Base-by-base conservation (phyloP, 1,140 invertebrate species). In the Scaptomyza graminum region DNA sequence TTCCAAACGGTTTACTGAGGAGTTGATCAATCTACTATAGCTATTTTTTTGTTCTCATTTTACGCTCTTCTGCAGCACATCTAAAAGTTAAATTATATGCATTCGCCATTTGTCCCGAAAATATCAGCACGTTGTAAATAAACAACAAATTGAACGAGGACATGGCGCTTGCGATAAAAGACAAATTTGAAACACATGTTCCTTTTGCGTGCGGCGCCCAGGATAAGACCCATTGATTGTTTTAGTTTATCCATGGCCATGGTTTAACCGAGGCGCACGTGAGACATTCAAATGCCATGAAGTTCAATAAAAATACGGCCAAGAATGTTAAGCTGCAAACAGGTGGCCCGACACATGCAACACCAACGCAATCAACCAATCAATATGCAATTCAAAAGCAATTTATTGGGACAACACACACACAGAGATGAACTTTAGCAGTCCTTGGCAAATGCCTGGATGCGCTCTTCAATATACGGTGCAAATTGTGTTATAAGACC, bases 301-400 rank as follows among this genome's bases (percentile, higher is more conserved):
- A 50, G 55, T 28, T 22, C 37, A 66, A 72, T 61, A 68, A 68
- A 62, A 68, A 22, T 66, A 8, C 46, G 51, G 46, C 49, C 41
- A 47, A 56, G 50, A 25, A 51, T 16, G 31, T 28, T 12, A 12
- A 6, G 15, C 22, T 64, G 50, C 41, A 37, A 54, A 46, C 25
- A 61, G 39, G 65, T 68, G 57, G 15, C 9, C 9, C 25, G 8
- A 3, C 55, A 46, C 13, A 15, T 13, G 12, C 16, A 0, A 22
- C 51, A 54, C 12, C 13, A 25, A 31, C 13, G 9, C 31, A 1
- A 51, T 8, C 18, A 37, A 0, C n/a, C 52, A 65, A 73, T 73
- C 70, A 52, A 72, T 72, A 66, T 16, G 22, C 54, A 68, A 73
- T 61, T 55, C 39, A 31, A 52, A 71, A 31, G 25, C 43, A 57